Evolutionary conservation across 92 coral and sea anemone genomes (phyloP), one percentile per base, ranked within the genome.

Genomic region (Porites evermanni): DNA sequence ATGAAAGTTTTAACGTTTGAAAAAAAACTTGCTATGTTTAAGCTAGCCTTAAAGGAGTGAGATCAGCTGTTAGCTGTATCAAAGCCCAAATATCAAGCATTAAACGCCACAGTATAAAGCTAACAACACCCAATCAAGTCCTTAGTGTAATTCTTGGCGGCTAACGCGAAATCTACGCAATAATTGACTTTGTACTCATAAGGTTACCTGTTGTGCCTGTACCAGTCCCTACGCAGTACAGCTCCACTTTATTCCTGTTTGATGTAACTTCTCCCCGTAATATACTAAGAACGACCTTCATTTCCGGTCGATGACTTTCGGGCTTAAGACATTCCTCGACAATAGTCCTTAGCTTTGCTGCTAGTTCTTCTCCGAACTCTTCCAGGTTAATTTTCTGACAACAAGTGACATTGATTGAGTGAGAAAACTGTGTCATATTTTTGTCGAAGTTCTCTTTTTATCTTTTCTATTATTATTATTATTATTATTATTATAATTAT

Each of bases 141-240:
- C 32, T 26, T 26, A 26, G 32, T 26, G 32, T 26, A 26, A 26
- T 26, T 26, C 32, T 26, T 26, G 32, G 32, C 32, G 32, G 32
- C 32, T 26, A n/a, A 4, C 5, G 47, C 6, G 47, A 38, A 38
- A 3, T 4, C 47, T 38, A 0, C 13, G 12, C 12, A 8, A 12
- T 3, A 14, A 14, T 56, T 56, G 16, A 11, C 16, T 56, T 11
- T 56, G 4, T 11, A 56, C 61, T 12, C 4, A 0, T 6, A 56
- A 14, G 3, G 0, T 56, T 76, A 90, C 93, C 93, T 82, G 93
- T 90, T 16, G 88, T 91, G 8, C 93, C 93, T 29, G 72, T 61
- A 21, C 93, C 93, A 76, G 93, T 91, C 50, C 93, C 93, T 8
- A 91, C 78, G 64, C 93, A 91, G 70, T 80, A 91, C 63, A 91